Evolutionary conservation across 2,797 vertebrate species (phyloP).

Genomic region (Sciurus vulgaris): DNA sequence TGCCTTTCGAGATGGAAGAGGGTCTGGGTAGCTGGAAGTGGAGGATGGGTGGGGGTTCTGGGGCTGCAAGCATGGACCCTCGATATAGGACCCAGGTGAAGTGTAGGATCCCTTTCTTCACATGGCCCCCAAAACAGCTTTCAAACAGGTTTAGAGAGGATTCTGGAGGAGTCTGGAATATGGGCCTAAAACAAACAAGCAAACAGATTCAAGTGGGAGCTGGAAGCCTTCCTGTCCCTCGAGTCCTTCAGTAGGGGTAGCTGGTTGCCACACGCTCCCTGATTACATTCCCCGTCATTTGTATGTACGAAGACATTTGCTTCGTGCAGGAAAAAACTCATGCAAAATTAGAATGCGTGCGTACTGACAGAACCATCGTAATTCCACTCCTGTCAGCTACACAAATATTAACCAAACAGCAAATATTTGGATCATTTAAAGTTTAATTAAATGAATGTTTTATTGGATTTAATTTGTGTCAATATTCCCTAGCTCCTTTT

Average conservation of each 20-base stretch:
- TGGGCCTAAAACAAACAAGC: not conserved
- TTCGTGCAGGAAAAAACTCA: not conserved
- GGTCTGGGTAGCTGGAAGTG: too few species aligned
- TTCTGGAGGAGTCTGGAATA: not conserved
- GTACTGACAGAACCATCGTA: conserved; percentile 22
- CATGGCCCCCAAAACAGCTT: not conserved
- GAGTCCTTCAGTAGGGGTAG: rapidly evolving
- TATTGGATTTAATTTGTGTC: conserved; percentile 79
- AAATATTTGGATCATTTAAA: conserved; percentile 82
- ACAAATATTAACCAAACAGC: conserved; percentile 76
- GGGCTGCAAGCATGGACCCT: not conserved
- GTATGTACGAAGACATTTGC: not conserved
- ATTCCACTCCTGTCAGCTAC: conserved; percentile 70
- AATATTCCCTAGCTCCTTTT: conserved; percentile 71
- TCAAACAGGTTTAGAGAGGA: not conserved
- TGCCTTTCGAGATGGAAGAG: not conserved
- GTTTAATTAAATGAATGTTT: conserved; percentile 83
- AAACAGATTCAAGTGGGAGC: rapidly evolving
- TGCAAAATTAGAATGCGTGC: not conserved
- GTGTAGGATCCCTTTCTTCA: not conserved
- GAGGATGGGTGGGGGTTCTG: not conserved
- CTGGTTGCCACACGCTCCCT: rapidly evolving
- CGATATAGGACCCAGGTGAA: not conserved
- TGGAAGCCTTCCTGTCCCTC: not conserved
- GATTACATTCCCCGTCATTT: rapidly evolving